A percentile compares a stretch with the other conserved stretches of the same genome.
phyloP scores from a whole-genome alignment of 2,888 invertebrate genomes.

The Linnaemya vulpina region DNA sequence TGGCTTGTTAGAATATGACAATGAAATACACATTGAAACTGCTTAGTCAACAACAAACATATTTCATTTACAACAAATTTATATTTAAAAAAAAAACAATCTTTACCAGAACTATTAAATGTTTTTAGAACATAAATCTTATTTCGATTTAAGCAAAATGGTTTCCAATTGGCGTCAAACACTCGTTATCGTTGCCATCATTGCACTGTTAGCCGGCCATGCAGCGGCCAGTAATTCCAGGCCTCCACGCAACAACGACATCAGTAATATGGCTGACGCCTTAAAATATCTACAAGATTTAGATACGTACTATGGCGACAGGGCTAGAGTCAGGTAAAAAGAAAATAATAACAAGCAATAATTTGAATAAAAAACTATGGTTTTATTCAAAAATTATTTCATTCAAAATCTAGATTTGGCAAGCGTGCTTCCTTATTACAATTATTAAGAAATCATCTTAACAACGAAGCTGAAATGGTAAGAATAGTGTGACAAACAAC shows the following conservation, averaged over 20 bases:
- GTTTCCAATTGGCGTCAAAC: slow-evolving; percentile 74
- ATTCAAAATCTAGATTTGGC: slow-evolving; percentile 78
- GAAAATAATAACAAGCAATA: not conserved
- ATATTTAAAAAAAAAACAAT: too few species aligned
- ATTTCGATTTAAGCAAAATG: slow-evolving; percentile 61
- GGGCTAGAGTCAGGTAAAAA: slow-evolving; percentile 86
- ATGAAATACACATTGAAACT: too few species aligned
- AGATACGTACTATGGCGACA: slow-evolving; percentile 87
- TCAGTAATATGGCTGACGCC: slow-evolving; percentile 87
- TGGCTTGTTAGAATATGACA: too few species aligned
- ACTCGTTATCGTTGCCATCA: slow-evolving; percentile 74
- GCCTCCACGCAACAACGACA: slow-evolving; percentile 83
- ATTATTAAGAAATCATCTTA: slow-evolving; percentile 76
- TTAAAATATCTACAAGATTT: slow-evolving; percentile 87
- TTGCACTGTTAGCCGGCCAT: slow-evolving; percentile 75
- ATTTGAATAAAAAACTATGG: not conserved
- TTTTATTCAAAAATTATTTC: not conserved
- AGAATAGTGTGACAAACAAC: not conserved
- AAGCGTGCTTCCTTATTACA: slow-evolving; percentile 79
- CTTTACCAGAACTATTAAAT: too few species aligned
- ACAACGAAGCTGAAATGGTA: slow-evolving; percentile 77
- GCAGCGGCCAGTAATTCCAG: slow-evolving; percentile 79
- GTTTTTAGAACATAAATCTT: not conserved
- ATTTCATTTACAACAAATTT: too few species aligned
- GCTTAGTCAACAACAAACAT: too few species aligned